These are phyloP conservation scores for Stenopsyche tienmushanensis DNA, from an alignment of 1,140 invertebrate genomes.

Conservation along the genomic window DNA sequence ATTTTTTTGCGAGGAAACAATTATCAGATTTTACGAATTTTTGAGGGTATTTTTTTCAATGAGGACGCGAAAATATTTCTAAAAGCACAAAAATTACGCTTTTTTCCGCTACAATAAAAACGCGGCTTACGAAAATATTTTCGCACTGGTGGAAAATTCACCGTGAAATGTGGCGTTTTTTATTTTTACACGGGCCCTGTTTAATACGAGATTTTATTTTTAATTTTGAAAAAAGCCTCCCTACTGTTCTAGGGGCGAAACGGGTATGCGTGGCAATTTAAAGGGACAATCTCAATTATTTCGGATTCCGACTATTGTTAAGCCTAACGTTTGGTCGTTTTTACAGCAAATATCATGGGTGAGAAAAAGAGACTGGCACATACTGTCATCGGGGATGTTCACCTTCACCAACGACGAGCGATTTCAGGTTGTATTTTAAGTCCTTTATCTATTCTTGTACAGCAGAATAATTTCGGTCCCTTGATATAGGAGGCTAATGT, in stretches of 20 bases:
- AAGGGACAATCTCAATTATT: not conserved
- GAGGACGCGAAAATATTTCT: not conserved
- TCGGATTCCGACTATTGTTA: not conserved
- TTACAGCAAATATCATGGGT: constrained; percentile 85
- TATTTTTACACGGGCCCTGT: constrained; percentile 4
- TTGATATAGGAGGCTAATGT: constrained; percentile 5
- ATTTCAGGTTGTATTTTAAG: constrained; percentile 62
- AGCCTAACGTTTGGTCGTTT: constrained; percentile 28
- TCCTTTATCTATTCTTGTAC: constrained; percentile 2
- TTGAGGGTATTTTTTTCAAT: constrained; percentile 1
- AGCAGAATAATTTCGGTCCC: not conserved
- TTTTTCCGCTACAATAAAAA: constrained; percentile 4
- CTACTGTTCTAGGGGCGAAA: not conserved
- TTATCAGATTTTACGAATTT: not conserved
- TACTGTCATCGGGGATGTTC: constrained; percentile 84
- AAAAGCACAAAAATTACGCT: not conserved
- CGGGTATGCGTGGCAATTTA: not conserved
- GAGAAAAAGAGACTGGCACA: constrained; percentile 86
- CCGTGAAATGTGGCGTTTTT: constrained; percentile 6
- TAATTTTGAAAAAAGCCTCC: constrained; percentile 9
- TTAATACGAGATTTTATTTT: constrained; percentile 16
- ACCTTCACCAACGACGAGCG: constrained; percentile 90
- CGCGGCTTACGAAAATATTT: not conserved
- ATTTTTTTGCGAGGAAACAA: not conserved
- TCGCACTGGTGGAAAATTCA: not conserved